Evolutionary conservation across 2,113 vertebrate species (phyloP).

Genomic region (Macquaria ambigua): DNA sequence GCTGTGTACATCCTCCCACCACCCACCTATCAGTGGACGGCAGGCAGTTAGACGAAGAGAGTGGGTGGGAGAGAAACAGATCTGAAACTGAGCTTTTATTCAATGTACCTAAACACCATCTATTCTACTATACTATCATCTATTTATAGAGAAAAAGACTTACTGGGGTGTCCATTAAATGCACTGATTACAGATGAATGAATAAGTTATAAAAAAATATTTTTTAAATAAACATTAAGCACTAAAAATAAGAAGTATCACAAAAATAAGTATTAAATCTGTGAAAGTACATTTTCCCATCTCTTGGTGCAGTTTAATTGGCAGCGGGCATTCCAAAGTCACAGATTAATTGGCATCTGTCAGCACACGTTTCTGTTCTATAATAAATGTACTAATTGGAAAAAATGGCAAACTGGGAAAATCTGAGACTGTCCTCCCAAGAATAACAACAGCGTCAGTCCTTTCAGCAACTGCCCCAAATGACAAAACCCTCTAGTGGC

Average conservation of each 20-base stretch:
- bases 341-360: not conserved
- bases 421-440: not conserved
- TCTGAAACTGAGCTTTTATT: conserved; percentile 30
- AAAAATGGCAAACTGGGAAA: not conserved
- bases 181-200: too few species aligned
- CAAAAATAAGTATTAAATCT: not conserved
- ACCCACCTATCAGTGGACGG: conserved; percentile 19
- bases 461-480: not conserved
- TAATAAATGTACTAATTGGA: not conserved
- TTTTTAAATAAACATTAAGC: not conserved
- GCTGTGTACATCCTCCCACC: conserved; percentile 14
- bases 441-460: not conserved
- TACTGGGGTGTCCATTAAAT: not conserved
- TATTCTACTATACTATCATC: not conserved
- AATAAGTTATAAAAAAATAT: not conserved
- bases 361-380: not conserved
- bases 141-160: conserved; percentile 6
- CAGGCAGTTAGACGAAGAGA: conserved; percentile 10
- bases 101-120: conserved; percentile 9
- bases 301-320: not conserved
- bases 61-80: conserved; percentile 19
- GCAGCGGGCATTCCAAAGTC: not conserved
- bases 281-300: not conserved
- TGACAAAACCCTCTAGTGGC: not conserved
- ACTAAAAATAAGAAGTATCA: not conserved